phyloP scores from a whole-genome alignment of 2,888 invertebrate genomes.

The Brassicogethes aeneus region DNA sequence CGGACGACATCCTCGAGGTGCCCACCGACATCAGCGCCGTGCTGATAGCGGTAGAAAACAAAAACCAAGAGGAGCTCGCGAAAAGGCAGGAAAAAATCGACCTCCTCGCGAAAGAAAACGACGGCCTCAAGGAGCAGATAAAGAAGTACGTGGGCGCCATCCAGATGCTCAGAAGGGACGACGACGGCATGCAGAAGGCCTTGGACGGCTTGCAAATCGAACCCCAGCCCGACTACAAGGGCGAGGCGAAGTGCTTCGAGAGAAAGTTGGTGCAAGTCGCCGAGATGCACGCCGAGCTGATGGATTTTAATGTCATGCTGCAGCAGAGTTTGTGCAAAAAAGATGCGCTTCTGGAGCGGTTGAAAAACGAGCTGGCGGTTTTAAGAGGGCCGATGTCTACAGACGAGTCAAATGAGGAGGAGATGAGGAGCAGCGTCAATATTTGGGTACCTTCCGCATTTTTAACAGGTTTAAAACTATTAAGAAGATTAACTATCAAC shows the following conservation, averaged over 20 bases:
- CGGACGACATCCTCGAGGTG: slow-evolving; percentile 34
- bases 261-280: slow-evolving; percentile 84
- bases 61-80: slow-evolving; percentile 32
- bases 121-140: slow-evolving; percentile 72
- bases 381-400: slow-evolving; percentile 53
- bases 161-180: slow-evolving; percentile 58
- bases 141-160: slow-evolving; percentile 84
- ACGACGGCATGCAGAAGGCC: slow-evolving; percentile 34
- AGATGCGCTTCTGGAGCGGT: slow-evolving; percentile 49
- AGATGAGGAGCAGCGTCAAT: slow-evolving; percentile 53
- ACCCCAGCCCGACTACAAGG: slow-evolving; percentile 44
- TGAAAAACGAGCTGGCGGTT: slow-evolving; percentile 55
- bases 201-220: slow-evolving; percentile 34
- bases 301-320: slow-evolving; percentile 83
- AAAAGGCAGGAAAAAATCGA: slow-evolving; percentile 32
- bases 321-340: slow-evolving; percentile 61
- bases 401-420: slow-evolving; percentile 38
- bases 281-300: slow-evolving; percentile 89
- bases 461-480: slow-evolving; percentile 62
- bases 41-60: slow-evolving; percentile 33
- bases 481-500: slow-evolving; percentile 3
- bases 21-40: slow-evolving; percentile 37
- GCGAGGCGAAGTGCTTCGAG: slow-evolving; percentile 74
- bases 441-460: slow-evolving; percentile 85
- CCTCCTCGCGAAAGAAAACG: slow-evolving; percentile 62